Base-by-base conservation (phyloP, 2,888 invertebrate genomes). In the Phasia obesa region DNA sequence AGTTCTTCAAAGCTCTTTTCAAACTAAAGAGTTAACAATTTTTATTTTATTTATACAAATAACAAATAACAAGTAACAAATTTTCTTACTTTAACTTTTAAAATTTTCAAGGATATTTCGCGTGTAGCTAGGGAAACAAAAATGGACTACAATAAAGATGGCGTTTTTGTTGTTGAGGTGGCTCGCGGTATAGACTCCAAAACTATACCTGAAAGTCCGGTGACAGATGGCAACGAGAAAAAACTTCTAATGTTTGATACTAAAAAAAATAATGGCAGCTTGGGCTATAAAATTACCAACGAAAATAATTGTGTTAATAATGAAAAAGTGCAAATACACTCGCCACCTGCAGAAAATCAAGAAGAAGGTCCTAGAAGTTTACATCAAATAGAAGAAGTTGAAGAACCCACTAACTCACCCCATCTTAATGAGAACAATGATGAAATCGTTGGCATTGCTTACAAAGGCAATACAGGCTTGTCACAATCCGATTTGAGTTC, bases 401-500 rank as follows among this genome's bases (percentile, higher is more conserved):
- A 88, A 35, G 89, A 89, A 71, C 83, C 85, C 1, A 35, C 57
- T 1, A 77, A 73, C 4, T 85, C 85, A 4, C 85, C 85, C 0
- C 78, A 70, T 6, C 60, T 69, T 13, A 57, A 77, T 21, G 67
- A 83, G 17, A 49, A 60, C n/a, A 85, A 74, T n/a, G 38, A 76
- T 15, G 38, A 76, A 23, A 84, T 85, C 0, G 35, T 65, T 15
- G 44, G 53, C 19, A 49, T 62, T 3, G 62, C 17, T 2, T 75
- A 64, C 6, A 83, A 85, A 73, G 93, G 94, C 23, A 94, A 94
- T 87, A 96, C 96, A 0, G 97, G 97, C 0, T 92, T 97, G 2
- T 95, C 96, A 5, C 96, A 96, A 88, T 97, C 97, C 5, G 96
- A 96, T 88, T 92, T 95, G 0, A 96, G 96, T 88, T 93, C 95